These are phyloP conservation scores for Muricea muricata DNA, from an alignment of 92 coral and sea anemone genomes.

Conservation along the genomic window DNA sequence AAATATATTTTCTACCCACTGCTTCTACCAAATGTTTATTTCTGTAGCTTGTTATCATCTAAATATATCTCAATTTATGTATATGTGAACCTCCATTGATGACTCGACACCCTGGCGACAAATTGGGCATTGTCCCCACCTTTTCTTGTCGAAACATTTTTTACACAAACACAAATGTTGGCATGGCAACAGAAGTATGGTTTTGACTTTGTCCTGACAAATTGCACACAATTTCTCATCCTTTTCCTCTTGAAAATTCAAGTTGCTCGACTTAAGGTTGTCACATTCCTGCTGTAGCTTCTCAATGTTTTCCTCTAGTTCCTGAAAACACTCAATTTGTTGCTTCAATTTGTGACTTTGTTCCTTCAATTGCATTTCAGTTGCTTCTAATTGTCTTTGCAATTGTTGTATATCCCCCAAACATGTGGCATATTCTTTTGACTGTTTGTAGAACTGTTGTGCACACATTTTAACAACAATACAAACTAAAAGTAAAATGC, in stretches of 20 bases:
- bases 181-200: constrained; percentile 85
- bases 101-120: constrained; percentile 76
- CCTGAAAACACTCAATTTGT: no score
- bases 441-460: neutral
- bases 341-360: no score
- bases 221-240: constrained; percentile 84
- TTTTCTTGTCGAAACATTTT: constrained; percentile 46
- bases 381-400: neutral
- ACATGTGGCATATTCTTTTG: neutral
- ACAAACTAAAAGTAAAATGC: no score
- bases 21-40: no score
- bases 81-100: constrained; percentile 80
- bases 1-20: no score
- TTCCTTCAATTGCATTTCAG: neutral
- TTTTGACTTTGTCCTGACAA: constrained; percentile 76
- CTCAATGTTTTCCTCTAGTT: no score
- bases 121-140: constrained; percentile 77
- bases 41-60: no score
- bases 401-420: neutral
- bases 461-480: neutral
- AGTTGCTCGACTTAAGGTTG: constrained; percentile 58
- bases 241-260: constrained; percentile 76
- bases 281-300: neutral
- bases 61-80: constrained; percentile 38
- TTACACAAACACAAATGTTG: constrained; percentile 89